Evolutionary conservation across 2,888 invertebrate genomes (phyloP).

Genomic region (Lepidochrysops patricia): DNA sequence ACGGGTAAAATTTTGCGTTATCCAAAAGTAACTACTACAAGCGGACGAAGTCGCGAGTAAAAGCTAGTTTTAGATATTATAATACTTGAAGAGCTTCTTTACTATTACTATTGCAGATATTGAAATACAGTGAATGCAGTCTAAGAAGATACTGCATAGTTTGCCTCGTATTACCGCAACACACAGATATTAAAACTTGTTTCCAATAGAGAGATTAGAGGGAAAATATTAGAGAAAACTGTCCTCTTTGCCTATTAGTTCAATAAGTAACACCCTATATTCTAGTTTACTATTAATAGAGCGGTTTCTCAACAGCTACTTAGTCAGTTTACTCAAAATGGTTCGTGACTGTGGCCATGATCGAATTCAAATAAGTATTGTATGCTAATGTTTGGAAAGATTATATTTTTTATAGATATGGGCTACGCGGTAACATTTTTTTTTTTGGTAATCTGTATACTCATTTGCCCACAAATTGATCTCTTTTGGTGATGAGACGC

Average conservation of each 20-base stretch:
- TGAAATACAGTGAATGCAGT: too few relatives aligned
- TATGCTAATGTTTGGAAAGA: conserved; percentile 1
- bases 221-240: neutral
- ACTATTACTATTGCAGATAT: too few relatives aligned
- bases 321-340: neutral
- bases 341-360: neutral
- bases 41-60: too few relatives aligned
- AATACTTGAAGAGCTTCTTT: too few relatives aligned
- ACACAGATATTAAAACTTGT: neutral
- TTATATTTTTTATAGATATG: neutral
- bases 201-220: neutral
- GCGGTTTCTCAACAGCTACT: neutral
- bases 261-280: neutral
- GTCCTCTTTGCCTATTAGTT: neutral
- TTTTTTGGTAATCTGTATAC: too few relatives aligned
- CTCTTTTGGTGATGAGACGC: too few relatives aligned
- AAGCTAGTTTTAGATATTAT: too few relatives aligned
- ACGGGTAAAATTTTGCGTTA: too few relatives aligned
- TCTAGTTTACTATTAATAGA: neutral
- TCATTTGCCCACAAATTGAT: too few relatives aligned
- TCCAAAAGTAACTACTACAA: too few relatives aligned
- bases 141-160: too few relatives aligned
- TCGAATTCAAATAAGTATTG: neutral
- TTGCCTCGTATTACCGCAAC: neutral
- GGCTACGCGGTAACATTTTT: neutral